Evolutionary conservation across 2,113 vertebrate species (phyloP).

Genomic region (Motacilla alba): DNA sequence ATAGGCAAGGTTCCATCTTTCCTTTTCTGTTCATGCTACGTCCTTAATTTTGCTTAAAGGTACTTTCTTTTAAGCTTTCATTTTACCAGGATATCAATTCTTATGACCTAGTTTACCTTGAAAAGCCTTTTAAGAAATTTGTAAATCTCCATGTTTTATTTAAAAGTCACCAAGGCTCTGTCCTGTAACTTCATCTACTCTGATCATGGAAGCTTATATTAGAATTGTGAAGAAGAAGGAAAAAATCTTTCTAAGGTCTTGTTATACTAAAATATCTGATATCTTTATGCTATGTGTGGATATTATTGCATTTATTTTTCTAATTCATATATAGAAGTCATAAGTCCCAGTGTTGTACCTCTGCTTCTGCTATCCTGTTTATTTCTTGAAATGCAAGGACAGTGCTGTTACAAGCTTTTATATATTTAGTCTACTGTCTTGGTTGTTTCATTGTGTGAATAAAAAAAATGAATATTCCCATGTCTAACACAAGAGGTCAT

Average conservation of each 20-base stretch:
- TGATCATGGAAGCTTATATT: not conserved
- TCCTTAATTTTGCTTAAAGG: not conserved
- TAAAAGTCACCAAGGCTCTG: not conserved
- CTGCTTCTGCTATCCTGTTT: not conserved
- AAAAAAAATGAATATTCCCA: conserved; percentile 48
- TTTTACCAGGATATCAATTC: not conserved
- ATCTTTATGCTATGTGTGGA: not conserved
- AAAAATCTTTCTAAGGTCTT: not conserved
- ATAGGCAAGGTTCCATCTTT: not conserved
- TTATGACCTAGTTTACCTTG: not conserved
- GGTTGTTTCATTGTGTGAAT: not conserved
- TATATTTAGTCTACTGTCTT: not conserved
- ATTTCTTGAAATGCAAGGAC: not conserved
- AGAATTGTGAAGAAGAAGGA: not conserved
- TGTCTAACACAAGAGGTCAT: conserved; percentile 76
- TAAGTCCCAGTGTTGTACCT: not conserved
- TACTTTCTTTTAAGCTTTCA: not conserved
- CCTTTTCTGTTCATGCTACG: not conserved
- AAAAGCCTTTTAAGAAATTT: not conserved
- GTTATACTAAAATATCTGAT: not conserved
- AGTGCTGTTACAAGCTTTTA: not conserved
- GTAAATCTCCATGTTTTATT: not conserved
- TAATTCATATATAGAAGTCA: not conserved
- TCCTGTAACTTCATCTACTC: not conserved
- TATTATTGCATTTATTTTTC: not conserved